Conservation (phyloP, 1,140 invertebrate genomes). For the Watersipora subatra region DNA sequence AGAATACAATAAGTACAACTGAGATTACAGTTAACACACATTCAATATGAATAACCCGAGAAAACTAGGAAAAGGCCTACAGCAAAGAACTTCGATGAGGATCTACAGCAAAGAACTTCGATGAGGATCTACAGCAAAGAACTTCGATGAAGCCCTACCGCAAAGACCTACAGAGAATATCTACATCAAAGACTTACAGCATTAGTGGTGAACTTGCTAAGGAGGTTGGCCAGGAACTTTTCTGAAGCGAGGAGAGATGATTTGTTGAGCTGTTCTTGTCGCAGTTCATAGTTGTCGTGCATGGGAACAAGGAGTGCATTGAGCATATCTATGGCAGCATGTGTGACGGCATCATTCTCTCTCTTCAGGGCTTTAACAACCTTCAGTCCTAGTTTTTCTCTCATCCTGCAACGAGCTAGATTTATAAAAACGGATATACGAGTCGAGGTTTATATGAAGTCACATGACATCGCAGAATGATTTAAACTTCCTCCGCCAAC, state of each 20-base stretch:
- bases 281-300: slow-evolving; percentile 83
- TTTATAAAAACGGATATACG: slow-evolving; percentile 13
- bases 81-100: no score
- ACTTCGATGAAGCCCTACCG: no score
- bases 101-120: no score
- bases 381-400: slow-evolving; percentile 82
- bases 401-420: slow-evolving; percentile 54
- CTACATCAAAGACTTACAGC: no score
- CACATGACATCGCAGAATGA: background rate
- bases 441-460: background rate
- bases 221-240: slow-evolving; percentile 77
- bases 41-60: no score
- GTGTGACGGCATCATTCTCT: slow-evolving; percentile 75
- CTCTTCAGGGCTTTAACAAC: slow-evolving; percentile 78
- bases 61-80: no score
- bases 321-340: slow-evolving; percentile 91
- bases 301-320: slow-evolving; percentile 97
- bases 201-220: slow-evolving; percentile 89
- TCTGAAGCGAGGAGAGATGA: slow-evolving; percentile 79
- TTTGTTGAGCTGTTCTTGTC: slow-evolving; percentile 96
- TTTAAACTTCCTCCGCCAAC: slow-evolving; percentile 2
- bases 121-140: no score
- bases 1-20: no score
- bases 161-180: no score
- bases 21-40: no score